These are phyloP conservation scores for Chaetura pelagica DNA, from an alignment of 2,113 vertebrate species.

Conservation along the genomic window DNA sequence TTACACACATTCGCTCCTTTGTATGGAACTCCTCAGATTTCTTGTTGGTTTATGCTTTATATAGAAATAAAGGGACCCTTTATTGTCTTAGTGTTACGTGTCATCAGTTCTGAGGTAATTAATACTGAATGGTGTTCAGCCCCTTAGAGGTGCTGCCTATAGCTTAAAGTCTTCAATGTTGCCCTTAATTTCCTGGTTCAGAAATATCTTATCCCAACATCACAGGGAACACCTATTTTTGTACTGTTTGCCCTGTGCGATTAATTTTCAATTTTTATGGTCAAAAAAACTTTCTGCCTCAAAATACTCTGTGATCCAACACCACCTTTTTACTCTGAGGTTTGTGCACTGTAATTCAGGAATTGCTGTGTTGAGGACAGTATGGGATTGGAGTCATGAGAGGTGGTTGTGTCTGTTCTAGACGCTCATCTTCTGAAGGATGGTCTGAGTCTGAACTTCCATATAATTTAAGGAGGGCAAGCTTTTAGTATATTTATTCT, in stretches of 20 bases:
- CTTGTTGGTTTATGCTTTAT: neutral
- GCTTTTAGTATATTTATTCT: neutral
- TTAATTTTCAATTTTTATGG: neutral
- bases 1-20: neutral
- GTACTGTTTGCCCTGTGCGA: neutral
- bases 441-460: slow-evolving; percentile 15
- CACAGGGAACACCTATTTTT: neutral
- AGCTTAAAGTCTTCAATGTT: neutral
- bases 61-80: neutral
- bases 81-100: neutral
- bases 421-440: neutral
- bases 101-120: neutral
- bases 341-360: slow-evolving; percentile 40
- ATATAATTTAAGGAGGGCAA: neutral
- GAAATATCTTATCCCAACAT: neutral
- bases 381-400: neutral
- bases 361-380: neutral
- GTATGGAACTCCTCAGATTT: neutral
- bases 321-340: neutral
- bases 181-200: neutral
- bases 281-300: neutral
- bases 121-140: neutral
- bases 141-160: neutral
- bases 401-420: neutral
- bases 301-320: slow-evolving; percentile 16